These are phyloP conservation scores for Ganaspis sp. DNA, from an alignment of 1,140 invertebrate genomes.

Conservation along the genomic window DNA sequence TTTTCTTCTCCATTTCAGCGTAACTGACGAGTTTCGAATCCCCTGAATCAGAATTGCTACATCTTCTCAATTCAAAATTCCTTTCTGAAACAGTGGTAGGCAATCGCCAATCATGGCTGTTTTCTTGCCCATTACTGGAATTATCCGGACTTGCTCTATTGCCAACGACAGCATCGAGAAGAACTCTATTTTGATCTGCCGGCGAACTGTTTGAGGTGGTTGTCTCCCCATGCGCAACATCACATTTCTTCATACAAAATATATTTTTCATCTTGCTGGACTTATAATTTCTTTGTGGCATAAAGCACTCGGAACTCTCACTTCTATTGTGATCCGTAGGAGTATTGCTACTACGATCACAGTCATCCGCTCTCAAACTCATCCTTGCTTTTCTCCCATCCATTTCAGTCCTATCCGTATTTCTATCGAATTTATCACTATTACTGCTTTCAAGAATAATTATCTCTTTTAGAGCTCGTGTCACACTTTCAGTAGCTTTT, in stretches of 20 bases:
- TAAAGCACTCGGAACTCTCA: conserved; percentile 72
- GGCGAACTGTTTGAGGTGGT: conserved; percentile 59
- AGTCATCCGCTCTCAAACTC: conserved; percentile 68
- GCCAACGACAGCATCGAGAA: conserved; percentile 59
- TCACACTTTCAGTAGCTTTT: conserved; percentile 49
- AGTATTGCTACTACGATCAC: conserved; percentile 54
- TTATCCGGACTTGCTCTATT: conserved; percentile 48
- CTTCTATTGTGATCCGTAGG: conserved; percentile 64
- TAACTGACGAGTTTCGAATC: conserved; percentile 69
- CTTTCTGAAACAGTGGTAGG: conserved; percentile 66
- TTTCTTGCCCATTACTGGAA: conserved; percentile 53
- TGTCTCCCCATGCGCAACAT: conserved; percentile 51
- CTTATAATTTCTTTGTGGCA: conserved; percentile 64
- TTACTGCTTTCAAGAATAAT: conserved; percentile 63
- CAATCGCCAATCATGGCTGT: conserved; percentile 65
- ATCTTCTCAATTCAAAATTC: conserved; percentile 60
- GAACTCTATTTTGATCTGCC: conserved; percentile 59
- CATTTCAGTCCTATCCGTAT: conserved; percentile 69
- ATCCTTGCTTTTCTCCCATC: conserved; percentile 72
- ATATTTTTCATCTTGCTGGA: conserved; percentile 57
- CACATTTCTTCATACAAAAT: conserved; percentile 59
- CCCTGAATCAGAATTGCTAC: conserved; percentile 62
- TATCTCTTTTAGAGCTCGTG: conserved; percentile 53
- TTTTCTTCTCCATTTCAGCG: conserved; percentile 74
- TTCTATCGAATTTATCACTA: conserved; percentile 69